Conservation (phyloP, 2,113 vertebrate genomes). For the Mola mola region DNA sequence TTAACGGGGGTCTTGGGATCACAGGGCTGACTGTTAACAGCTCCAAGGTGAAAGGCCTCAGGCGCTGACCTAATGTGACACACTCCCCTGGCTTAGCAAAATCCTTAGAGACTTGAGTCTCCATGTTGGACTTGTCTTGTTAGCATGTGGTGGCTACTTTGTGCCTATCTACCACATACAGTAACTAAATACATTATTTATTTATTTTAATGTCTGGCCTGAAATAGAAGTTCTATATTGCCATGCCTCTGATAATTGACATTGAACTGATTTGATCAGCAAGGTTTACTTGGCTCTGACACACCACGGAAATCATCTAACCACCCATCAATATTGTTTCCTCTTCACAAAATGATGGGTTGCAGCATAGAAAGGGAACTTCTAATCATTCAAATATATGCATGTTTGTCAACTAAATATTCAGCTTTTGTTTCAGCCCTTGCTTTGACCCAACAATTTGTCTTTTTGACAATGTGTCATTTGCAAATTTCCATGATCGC, state of each 20-base stretch:
- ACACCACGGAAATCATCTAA: too few species aligned
- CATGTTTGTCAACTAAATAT: constrained; percentile 68
- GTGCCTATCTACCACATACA: constrained; percentile 2
- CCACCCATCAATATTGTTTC: not conserved
- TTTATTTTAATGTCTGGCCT: too few species aligned
- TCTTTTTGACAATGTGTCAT: constrained; percentile 78
- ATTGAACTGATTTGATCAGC: constrained; percentile 18
- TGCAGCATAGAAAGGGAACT: constrained; percentile 53
- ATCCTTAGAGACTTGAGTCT: constrained; percentile 38
- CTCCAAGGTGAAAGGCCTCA: constrained; percentile 76
- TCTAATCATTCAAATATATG: constrained; percentile 70
- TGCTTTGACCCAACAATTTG: constrained; percentile 75
- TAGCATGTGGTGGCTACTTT: constrained; percentile 3
- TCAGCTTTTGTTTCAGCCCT: constrained; percentile 58
- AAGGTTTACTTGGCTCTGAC: constrained; percentile 21
- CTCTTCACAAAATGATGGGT: constrained; percentile 68
- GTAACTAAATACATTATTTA: too few species aligned
- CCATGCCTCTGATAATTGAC: constrained; percentile 37
- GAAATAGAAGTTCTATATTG: too few species aligned
- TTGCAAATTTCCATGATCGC: constrained; percentile 76
- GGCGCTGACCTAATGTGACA: constrained; percentile 58
- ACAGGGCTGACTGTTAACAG: constrained; percentile 82
- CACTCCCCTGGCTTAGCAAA: constrained; percentile 53
- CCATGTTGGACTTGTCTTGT: constrained; percentile 3
- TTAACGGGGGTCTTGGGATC: constrained; percentile 78